Conservation (phyloP, 2,797 vertebrate genomes). For the Carapus acus region DNA sequence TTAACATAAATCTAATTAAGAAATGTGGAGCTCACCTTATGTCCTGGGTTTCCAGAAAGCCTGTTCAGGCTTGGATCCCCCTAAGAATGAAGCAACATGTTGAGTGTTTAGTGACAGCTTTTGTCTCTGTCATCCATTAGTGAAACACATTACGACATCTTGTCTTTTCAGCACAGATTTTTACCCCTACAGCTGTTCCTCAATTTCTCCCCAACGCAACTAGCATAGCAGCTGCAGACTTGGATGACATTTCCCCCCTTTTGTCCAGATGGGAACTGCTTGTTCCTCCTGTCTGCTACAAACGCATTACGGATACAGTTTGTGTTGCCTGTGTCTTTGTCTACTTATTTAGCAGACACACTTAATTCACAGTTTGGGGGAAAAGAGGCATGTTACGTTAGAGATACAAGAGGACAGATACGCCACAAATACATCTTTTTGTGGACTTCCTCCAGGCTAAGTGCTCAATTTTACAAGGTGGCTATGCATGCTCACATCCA, state of each 20-base stretch:
- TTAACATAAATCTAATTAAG: no score
- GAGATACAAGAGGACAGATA: conserved; percentile 12
- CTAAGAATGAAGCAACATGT: conserved; percentile 53
- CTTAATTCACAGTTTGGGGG: no score
- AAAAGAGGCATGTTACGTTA: conserved; percentile 1
- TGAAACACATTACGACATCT: conserved; percentile 57
- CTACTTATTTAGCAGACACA: no score
- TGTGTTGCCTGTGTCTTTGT: no score
- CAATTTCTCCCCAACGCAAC: conserved; percentile 52
- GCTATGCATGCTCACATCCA: conserved; percentile 36
- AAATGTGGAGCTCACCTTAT: conserved; percentile 50
- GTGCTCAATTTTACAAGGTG: conserved; percentile 52
- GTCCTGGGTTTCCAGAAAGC: conserved; percentile 46
- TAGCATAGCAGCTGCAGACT: conserved; percentile 65
- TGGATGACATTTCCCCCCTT: conserved; percentile 57
- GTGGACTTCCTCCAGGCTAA: conserved; percentile 42
- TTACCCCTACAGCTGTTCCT: conserved; percentile 64
- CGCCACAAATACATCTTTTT: conserved; percentile 44
- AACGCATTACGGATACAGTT: no score
- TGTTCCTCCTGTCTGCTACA: no score
- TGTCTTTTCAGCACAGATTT: conserved; percentile 45
- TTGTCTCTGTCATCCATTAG: conserved; percentile 60
- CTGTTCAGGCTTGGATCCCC: conserved; percentile 52
- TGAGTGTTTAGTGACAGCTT: conserved; percentile 56
- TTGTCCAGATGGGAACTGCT: conserved; percentile 51